Conservation (phyloP, 2,888 invertebrate species). For the Osmoderma eremita region DNA sequence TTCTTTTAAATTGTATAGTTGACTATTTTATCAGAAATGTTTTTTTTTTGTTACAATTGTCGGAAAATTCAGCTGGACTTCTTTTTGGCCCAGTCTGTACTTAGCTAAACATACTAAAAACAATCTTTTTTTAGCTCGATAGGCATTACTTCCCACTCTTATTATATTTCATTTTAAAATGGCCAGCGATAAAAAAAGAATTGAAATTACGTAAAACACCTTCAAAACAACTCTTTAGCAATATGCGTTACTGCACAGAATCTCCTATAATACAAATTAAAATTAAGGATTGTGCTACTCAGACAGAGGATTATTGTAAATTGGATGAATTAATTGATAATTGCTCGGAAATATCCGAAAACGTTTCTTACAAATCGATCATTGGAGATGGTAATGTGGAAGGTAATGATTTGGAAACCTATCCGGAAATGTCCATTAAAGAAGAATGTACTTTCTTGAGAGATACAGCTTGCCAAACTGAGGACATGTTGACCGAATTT, state of each 20-base stretch:
- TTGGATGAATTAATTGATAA: neutral
- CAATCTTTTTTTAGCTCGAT: constrained; percentile 34
- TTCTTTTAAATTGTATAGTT: no score
- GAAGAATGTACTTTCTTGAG: constrained; percentile 24
- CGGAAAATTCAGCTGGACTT: no score
- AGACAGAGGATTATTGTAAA: constrained; percentile 28
- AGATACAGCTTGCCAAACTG: constrained; percentile 38
- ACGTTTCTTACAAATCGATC: neutral
- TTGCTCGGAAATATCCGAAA: constrained; percentile 19
- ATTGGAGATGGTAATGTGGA: neutral
- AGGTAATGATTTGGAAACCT: constrained; percentile 9
- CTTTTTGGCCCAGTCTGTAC: no score
- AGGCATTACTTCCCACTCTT: constrained; percentile 39
- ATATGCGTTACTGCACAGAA: neutral
- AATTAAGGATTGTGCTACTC: constrained; percentile 27
- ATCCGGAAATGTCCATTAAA: constrained; percentile 9
- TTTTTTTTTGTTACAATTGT: no score
- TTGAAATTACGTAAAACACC: neutral
- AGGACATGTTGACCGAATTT: constrained; percentile 2
- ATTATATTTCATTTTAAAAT: constrained; percentile 38
- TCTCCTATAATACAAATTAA: neutral
- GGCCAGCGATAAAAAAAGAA: constrained; percentile 29
- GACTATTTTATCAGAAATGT: no score
- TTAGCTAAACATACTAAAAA: no score
- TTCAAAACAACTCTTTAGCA: neutral